phyloP scores from a whole-genome alignment of 2,888 invertebrate genomes.

The Eilema depressum region DNA sequence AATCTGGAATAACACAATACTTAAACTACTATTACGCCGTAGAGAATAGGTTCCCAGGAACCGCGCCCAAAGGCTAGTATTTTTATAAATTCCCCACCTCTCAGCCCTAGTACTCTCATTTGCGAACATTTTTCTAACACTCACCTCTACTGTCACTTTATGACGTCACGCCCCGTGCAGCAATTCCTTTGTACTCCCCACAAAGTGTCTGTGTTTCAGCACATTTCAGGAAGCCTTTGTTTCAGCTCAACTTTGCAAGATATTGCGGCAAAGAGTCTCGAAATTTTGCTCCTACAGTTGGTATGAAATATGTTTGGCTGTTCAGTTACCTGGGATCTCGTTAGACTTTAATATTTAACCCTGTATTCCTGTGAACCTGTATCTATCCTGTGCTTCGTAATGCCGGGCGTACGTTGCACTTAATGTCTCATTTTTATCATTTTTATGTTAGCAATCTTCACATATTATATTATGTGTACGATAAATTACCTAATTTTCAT shows the following conservation, averaged over 20 bases:
- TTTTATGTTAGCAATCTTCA: neutral
- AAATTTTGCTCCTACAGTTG: conserved; percentile 5
- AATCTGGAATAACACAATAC: too few relatives aligned
- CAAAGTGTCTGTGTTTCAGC: conserved; percentile 30
- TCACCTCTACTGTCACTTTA: neutral
- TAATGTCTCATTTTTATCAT: neutral
- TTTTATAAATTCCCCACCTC: neutral
- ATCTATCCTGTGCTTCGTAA: neutral
- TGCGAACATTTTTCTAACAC: conserved; percentile 3
- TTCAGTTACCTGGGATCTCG: neutral
- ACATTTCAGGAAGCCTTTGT: conserved; percentile 36
- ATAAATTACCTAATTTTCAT: too few relatives aligned
- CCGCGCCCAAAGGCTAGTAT: neutral
- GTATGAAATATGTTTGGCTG: neutral
- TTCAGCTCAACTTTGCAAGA: conserved; percentile 8
- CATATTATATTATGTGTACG: too few relatives aligned
- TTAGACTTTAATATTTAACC: neutral
- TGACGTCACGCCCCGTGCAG: conserved; percentile 14
- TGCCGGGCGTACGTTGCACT: neutral
- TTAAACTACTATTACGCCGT: too few relatives aligned
- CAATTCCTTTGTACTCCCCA: conserved; percentile 35
- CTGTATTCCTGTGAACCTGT: too few relatives aligned
- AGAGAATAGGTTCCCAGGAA: too few relatives aligned
- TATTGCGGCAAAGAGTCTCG: conserved; percentile 15
- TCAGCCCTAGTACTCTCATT: neutral